Conservation (phyloP, 2,888 invertebrate species). For the Zaprionus obscuricornis region DNA sequence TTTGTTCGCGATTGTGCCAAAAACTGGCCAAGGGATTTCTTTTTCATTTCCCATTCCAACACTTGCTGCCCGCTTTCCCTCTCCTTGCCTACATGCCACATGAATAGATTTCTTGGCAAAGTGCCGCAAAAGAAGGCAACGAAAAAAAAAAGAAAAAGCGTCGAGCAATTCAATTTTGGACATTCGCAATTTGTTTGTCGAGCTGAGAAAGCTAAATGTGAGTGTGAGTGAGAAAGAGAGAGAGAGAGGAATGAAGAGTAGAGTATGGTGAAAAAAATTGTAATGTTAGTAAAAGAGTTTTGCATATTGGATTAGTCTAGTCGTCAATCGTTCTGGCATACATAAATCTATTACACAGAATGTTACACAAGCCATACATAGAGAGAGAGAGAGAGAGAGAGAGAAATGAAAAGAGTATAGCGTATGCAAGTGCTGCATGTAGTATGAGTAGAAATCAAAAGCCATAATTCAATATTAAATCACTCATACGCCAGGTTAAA, state of each 20-base stretch:
- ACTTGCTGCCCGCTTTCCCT: no score
- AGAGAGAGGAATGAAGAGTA: background rate
- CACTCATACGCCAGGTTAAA: slow-evolving; percentile 74
- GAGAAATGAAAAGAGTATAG: slow-evolving; percentile 11
- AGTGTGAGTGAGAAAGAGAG: no score
- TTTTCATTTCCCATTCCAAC: no score
- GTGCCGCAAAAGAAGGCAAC: slow-evolving; percentile 55
- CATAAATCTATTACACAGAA: slow-evolving; percentile 66
- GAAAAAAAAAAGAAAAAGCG: background rate
- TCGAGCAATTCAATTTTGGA: slow-evolving; percentile 10
- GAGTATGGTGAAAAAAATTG: background rate
- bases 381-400: no score
- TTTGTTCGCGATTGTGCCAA: slow-evolving; percentile 42
- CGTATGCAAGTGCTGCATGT: slow-evolving; percentile 12
- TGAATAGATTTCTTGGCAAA: slow-evolving; percentile 67
- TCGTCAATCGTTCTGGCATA: slow-evolving; percentile 41
- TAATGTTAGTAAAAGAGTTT: slow-evolving; percentile 30
- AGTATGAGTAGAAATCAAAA: slow-evolving; percentile 57
- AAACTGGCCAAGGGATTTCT: slow-evolving; percentile 9
- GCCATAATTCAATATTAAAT: slow-evolving; percentile 75
- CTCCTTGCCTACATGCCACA: no score
- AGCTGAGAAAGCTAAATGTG: background rate
- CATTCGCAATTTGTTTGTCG: slow-evolving; percentile 40
- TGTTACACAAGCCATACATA: no score
- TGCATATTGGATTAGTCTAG: slow-evolving; percentile 54